Percentiles rank a stretch among this genome's conserved stretches.
These are phyloP conservation scores for Magallana angulata DNA, from an alignment of 1,140 invertebrate genomes.

Conservation along the genomic window DNA sequence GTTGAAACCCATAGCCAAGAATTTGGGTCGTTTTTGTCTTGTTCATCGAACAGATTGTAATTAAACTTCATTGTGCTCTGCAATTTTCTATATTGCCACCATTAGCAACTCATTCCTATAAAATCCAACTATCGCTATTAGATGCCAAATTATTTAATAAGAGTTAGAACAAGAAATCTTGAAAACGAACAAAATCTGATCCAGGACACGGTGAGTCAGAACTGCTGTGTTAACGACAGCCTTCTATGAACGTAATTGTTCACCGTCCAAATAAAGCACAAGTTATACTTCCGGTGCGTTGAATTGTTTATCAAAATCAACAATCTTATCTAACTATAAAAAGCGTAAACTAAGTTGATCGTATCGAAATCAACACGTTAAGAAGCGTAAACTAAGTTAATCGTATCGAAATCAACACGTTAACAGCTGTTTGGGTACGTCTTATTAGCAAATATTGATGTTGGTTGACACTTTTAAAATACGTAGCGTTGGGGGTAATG, in stretches of 20 bases:
- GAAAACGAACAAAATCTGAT: background rate
- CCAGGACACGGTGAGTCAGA: background rate
- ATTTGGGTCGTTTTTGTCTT: background rate
- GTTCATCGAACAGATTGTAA: background rate
- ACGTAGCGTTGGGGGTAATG: too few relatives aligned
- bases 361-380: too few relatives aligned
- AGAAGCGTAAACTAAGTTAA: too few relatives aligned
- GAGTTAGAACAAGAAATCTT: background rate
- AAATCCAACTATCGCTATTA: background rate
- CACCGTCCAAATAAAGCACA: background rate
- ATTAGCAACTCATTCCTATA: background rate
- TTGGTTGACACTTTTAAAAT: too few relatives aligned
- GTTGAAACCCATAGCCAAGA: background rate
- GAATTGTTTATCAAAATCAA: too few relatives aligned
- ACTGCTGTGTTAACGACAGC: background rate
- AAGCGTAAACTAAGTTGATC: too few relatives aligned
- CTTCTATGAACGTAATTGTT: background rate
- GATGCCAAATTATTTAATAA: constrained; percentile 15
- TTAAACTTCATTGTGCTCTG: constrained; percentile 11
- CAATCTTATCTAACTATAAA: too few relatives aligned
- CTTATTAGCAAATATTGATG: too few relatives aligned
- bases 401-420: too few relatives aligned
- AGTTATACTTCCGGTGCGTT: too few relatives aligned
- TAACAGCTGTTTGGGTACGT: too few relatives aligned
- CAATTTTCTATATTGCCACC: constrained; percentile 1